Evolutionary conservation across 2,888 invertebrate genomes (phyloP), one percentile per base, ranked within the genome.

Genomic region (Diarsia mendica): DNA sequence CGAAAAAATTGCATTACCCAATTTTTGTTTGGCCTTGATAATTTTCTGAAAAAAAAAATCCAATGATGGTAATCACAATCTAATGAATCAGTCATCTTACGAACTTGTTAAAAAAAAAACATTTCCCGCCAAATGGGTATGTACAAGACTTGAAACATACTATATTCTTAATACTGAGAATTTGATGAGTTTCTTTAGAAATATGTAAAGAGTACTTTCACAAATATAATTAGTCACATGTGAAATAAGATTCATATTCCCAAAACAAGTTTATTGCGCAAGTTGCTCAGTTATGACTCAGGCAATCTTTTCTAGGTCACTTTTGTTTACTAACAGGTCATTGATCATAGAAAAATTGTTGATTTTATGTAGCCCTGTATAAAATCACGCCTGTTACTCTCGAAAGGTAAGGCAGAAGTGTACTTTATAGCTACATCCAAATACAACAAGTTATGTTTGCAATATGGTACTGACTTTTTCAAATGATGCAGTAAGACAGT

Each of bases 221-320:
- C 72, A 9, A 49, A 23, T 20, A 23, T 20, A 10, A 63, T 72
- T 53, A 72, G 46, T 74, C 74, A 74, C 5, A 49, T 20, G 18
- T 1, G 8, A 13, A 1, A 6, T 66, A 77, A 48, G 28, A 28
- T 63, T n/a, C n/a, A 48, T n/a, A 53, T 53, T 61, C 2, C n/a
- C 11, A 74, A 53, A 74, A 11, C 48, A 55, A 5, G 23, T 33
- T 55, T 2, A 20, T 71, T 78, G 44, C 49, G 60, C 60, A 73
- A 67, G 74, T 74, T 74, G 69, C 67, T 81, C 70, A 72, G 4
- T 11, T n/a, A 33, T 81, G 72, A 81, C 48, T 81, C 72, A 71
- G 64, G 64, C 55, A 66, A 10, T 51, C 13, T 46, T 60, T 80
- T 83, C 69, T 83, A 67, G 84, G 74, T 78, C 83, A 78, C 23